Conservation (phyloP, 2,888 invertebrate genomes). For the Sarcophaga variegata region DNA sequence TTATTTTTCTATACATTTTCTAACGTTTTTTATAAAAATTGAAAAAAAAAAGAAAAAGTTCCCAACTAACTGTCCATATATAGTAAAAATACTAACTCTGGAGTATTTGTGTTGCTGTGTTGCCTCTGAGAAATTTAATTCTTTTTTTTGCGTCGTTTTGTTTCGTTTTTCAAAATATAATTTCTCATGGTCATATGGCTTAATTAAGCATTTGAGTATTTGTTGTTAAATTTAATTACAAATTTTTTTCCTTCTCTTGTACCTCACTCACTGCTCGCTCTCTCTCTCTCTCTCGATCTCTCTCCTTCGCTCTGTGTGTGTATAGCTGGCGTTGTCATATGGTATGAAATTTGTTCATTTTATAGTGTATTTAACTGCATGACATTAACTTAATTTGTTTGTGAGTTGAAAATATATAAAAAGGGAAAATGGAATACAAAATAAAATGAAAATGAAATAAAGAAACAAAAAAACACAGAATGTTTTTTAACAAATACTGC, state of each 20-base stretch:
- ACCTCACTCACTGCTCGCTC: no score
- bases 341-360: no score
- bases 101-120: neutral
- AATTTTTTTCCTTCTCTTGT: neutral
- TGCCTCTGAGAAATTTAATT: neutral
- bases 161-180: slow-evolving; percentile 23
- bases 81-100: no score
- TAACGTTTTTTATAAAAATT: no score
- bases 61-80: neutral
- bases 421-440: slow-evolving; percentile 7
- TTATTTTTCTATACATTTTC: no score
- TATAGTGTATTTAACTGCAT: slow-evolving; percentile 42
- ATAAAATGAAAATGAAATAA: no score
- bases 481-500: slow-evolving; percentile 25
- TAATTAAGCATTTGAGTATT: slow-evolving; percentile 57
- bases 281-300: no score
- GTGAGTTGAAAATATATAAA: slow-evolving; percentile 27
- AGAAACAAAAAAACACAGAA: slow-evolving; percentile 10
- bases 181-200: slow-evolving; percentile 48
- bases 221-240: slow-evolving; percentile 61
- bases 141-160: neutral
- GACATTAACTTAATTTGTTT: slow-evolving; percentile 65
- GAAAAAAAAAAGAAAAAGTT: no score
- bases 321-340: neutral
- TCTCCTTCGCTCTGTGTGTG: neutral